Conservation (phyloP, 2,113 vertebrate species). For the Malurus alboscapulatus region DNA sequence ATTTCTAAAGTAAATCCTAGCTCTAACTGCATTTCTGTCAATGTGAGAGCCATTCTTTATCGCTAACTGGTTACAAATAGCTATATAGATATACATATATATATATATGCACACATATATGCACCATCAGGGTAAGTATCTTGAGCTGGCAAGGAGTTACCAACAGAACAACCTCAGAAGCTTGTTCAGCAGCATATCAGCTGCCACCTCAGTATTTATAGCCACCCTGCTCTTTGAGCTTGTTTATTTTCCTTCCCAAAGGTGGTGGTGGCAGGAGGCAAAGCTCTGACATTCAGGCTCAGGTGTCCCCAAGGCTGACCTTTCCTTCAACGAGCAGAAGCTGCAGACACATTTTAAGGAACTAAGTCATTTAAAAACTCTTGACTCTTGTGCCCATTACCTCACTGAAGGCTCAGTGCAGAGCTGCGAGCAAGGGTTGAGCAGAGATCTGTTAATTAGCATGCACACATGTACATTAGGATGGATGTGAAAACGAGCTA, state of each 20-base stretch:
- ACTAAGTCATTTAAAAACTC: not conserved
- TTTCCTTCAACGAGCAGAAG: conserved; percentile 22
- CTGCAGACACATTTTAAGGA: not conserved
- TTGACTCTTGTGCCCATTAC: not conserved
- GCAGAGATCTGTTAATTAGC: not conserved
- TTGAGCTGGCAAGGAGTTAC: not conserved
- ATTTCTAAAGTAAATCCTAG: not conserved
- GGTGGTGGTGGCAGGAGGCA: conserved; percentile 2
- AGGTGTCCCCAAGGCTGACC: not conserved
- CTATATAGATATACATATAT: not conserved
- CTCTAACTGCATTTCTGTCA: not conserved
- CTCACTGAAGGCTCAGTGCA: not conserved
- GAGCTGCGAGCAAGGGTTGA: not conserved
- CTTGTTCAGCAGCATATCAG: not conserved
- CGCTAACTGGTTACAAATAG: not conserved
- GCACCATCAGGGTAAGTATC: not conserved
- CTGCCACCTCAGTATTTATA: conserved; percentile 55
- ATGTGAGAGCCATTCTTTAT: not conserved
- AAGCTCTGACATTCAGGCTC: conserved; percentile 46
- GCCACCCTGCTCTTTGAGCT: not conserved
- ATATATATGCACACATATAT: too few relatives aligned
- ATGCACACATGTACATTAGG: rapidly evolving
- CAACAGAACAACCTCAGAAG: not conserved
- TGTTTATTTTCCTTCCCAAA: conserved; percentile 36
- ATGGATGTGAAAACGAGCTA: not conserved